A percentile compares a stretch with the other conserved stretches of the same genome.
phyloP scores from a whole-genome alignment of 2,888 invertebrate species.

The Corbicula japonica region DNA sequence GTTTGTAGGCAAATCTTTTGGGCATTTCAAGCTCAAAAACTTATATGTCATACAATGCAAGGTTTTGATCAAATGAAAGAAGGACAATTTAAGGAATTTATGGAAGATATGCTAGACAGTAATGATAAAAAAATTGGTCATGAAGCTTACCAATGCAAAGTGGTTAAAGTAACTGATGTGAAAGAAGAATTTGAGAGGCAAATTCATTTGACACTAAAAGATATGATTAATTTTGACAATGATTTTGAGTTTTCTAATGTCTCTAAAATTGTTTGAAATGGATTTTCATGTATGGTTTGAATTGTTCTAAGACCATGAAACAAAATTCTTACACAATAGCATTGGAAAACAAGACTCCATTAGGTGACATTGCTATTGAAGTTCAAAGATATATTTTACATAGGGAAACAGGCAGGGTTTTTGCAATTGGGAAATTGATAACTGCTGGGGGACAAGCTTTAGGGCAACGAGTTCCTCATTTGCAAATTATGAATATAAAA shows the following conservation, averaged over 20 bases:
- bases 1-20: slow-evolving; percentile 47
- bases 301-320: background rate
- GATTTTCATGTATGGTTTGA: slow-evolving; percentile 19
- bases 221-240: background rate
- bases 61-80: background rate
- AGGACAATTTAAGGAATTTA: background rate
- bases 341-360: slow-evolving; percentile 1
- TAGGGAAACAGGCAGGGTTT: background rate
- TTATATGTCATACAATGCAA: background rate
- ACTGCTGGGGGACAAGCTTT: background rate
- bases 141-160: slow-evolving; percentile 13
- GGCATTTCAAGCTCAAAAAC: slow-evolving; percentile 44
- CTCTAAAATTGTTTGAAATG: slow-evolving; percentile 4
- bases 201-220: background rate
- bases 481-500: background rate
- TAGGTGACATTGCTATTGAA: background rate
- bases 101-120: slow-evolving; percentile 13
- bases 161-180: slow-evolving; percentile 1
- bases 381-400: background rate
- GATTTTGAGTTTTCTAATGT: background rate
- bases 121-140: slow-evolving; percentile 8
- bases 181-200: background rate
- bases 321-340: slow-evolving; percentile 25
- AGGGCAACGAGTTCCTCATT: background rate
- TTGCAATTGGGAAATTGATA: slow-evolving; percentile 9